These are phyloP conservation scores for Bombus superbus DNA, from an alignment of 1,140 invertebrate species.

Conservation along the genomic window DNA sequence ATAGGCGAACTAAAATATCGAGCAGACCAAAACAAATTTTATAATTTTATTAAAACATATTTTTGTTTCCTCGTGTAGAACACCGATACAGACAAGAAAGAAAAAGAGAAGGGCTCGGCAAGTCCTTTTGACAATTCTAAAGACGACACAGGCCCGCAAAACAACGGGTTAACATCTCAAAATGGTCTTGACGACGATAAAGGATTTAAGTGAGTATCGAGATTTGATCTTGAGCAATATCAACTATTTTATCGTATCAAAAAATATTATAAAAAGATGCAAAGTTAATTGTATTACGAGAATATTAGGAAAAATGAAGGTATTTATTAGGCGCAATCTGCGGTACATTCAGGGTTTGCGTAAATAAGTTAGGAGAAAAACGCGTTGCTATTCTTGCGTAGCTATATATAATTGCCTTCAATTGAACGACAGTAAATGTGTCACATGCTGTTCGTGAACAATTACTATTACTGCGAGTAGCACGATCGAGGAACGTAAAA, in stretches of 20 bases:
- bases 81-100: constrained; percentile 82
- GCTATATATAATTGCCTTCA: constrained; percentile 19
- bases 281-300: background rate
- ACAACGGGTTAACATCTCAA: constrained; percentile 91
- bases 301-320: background rate
- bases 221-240: background rate
- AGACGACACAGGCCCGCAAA: constrained; percentile 88
- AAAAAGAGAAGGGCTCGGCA: constrained; percentile 81
- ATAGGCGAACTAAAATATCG: background rate
- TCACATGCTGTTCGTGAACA: constrained; percentile 20
- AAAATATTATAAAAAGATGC: background rate
- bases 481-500: constrained; percentile 46
- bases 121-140: constrained; percentile 82
- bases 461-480: constrained; percentile 27
- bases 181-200: constrained; percentile 92
- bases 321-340: background rate
- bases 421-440: constrained; percentile 6
- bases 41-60: background rate
- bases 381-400: background rate
- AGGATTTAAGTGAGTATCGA: constrained; percentile 92
- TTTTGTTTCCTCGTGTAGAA: constrained; percentile 71
- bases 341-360: background rate
- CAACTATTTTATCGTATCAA: background rate
- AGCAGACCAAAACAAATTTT: background rate
- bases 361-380: background rate